Conservation (phyloP, 2,888 invertebrate genomes). For the Drosophila algonquin region DNA sequence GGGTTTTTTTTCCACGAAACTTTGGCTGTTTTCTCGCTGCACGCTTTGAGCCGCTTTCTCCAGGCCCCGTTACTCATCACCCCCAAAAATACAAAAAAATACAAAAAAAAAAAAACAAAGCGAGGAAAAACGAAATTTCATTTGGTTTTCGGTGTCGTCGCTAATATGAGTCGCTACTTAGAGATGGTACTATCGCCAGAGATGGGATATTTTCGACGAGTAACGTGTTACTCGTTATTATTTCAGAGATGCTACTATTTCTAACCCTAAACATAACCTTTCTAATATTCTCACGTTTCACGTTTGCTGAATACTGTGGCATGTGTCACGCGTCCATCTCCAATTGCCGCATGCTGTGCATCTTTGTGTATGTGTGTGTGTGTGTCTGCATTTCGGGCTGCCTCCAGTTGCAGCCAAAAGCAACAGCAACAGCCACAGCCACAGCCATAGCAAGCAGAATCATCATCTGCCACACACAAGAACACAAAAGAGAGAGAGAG, state of each 20-base stretch:
- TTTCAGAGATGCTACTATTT: neutral
- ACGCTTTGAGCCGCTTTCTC: neutral
- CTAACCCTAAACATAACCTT: too few species aligned
- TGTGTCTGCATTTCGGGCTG: constrained; percentile 27
- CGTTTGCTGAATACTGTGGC: neutral
- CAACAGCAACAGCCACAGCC: neutral
- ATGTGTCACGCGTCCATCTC: neutral
- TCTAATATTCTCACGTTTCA: too few species aligned
- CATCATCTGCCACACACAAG: constrained; percentile 2
- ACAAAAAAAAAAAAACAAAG: neutral
- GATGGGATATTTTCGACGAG: neutral
- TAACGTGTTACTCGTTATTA: neutral
- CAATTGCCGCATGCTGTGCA: neutral
- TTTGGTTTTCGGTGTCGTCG: neutral
- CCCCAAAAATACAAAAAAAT: neutral
- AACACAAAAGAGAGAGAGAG: neutral
- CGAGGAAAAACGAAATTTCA: neutral
- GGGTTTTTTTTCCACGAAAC: neutral
- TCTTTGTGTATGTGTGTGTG: neutral
- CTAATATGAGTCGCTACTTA: neutral
- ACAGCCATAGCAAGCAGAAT: neutral
- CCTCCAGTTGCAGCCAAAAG: constrained; percentile 29
- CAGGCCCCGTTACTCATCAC: neutral
- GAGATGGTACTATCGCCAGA: neutral
- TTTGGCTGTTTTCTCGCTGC: neutral